Conservation (phyloP, 2,888 invertebrate species). For the Pseudococcus jackbeardsleyi region DNA sequence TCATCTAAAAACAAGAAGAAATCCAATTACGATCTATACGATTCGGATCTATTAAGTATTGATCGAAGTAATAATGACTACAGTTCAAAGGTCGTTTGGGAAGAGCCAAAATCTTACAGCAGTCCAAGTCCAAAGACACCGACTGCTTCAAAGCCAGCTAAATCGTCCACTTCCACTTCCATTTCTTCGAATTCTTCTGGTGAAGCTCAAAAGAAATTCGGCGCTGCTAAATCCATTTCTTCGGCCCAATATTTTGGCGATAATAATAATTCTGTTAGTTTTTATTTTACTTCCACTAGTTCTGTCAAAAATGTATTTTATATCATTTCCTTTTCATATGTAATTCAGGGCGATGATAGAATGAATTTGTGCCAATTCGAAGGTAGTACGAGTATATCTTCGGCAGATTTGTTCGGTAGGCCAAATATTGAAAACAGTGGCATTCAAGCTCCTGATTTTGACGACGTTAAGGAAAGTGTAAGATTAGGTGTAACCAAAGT, state of each 20-base stretch:
- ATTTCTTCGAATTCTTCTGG: constrained; percentile 68
- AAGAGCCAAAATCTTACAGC: constrained; percentile 57
- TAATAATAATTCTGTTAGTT: constrained; percentile 72
- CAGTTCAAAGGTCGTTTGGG: constrained; percentile 58
- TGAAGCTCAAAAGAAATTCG: constrained; percentile 95
- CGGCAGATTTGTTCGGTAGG: constrained; percentile 92
- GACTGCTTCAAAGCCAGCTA: constrained; percentile 67
- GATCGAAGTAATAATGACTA: constrained; percentile 50
- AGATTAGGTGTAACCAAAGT: constrained; percentile 97
- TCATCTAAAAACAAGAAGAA: constrained; percentile 36
- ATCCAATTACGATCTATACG: constrained; percentile 48
- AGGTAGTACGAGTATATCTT: constrained; percentile 95
- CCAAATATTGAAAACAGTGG: constrained; percentile 69
- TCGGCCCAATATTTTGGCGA: constrained; percentile 97
- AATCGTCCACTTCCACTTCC: constrained; percentile 68
- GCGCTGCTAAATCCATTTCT: constrained; percentile 96
- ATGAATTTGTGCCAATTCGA: constrained; percentile 80
- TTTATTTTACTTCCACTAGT: neutral
- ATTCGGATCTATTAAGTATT: constrained; percentile 13
- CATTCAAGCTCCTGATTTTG: constrained; percentile 78
- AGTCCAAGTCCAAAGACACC: constrained; percentile 27
- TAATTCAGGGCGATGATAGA: constrained; percentile 61
- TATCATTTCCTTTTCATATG: neutral
- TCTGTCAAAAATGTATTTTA: neutral
- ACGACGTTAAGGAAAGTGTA: constrained; percentile 97